phyloP scores from a whole-genome alignment of 2,888 invertebrate species.

The Dasypogon diadema region DNA sequence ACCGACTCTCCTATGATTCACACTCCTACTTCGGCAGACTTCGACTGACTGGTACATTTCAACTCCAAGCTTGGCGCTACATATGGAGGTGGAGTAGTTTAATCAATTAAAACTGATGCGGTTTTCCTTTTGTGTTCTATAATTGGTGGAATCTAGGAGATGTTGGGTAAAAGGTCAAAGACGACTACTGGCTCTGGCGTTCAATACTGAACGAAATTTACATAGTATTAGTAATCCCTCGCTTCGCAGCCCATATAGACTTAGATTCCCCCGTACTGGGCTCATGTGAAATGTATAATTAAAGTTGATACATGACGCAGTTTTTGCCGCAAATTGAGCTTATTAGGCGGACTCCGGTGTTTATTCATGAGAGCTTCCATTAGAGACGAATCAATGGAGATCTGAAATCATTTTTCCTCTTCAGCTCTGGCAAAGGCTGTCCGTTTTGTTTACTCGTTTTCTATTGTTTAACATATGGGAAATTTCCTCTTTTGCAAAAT shows the following conservation, averaged over 20 bases:
- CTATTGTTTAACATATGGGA: too few relatives aligned
- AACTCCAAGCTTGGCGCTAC: background rate
- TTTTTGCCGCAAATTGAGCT: conserved; percentile 12
- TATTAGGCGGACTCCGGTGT: conserved; percentile 13
- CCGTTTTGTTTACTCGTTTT: too few relatives aligned
- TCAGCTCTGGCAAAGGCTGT: too few relatives aligned
- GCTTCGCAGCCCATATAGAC: background rate
- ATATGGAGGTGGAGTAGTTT: conserved; percentile 19
- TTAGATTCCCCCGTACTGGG: background rate
- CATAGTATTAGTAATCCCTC: background rate
- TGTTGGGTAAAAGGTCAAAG: background rate
- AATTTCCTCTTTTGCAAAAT: too few relatives aligned
- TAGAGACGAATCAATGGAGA: too few relatives aligned
- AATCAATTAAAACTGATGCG: conserved; percentile 34
- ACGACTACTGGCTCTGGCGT: too few relatives aligned
- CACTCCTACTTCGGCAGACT: background rate
- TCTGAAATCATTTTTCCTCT: too few relatives aligned
- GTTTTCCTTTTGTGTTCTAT: background rate
- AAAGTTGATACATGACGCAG: conserved; percentile 11
- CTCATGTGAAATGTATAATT: conserved; percentile 7
- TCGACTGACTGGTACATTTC: background rate
- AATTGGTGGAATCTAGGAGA: background rate
- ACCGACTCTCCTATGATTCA: background rate
- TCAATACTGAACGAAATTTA: background rate
- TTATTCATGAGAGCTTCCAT: background rate